Base-by-base conservation (phyloP, 2,888 invertebrate genomes). In the Drosophila greeni region DNA sequence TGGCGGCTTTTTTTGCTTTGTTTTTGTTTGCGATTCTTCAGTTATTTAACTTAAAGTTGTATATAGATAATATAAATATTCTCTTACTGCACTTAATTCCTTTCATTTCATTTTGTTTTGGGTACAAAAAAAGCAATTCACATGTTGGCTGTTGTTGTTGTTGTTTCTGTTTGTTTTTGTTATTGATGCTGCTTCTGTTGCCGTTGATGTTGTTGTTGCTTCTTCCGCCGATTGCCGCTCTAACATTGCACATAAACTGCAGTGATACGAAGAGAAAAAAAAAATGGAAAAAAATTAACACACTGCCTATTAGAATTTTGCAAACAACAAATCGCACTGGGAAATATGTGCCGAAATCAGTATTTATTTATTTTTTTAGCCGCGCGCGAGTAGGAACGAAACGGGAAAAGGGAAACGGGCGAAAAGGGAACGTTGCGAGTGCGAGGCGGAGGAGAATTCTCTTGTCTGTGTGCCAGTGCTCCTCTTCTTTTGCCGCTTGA, bases 241-340 rank as follows among this genome's bases (percentile, higher is more conserved):
- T 58, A 65, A 68, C 75, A 80, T 77, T 84, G 72, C 74, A 82
- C 74, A 65, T 66, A 36, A 65, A 75, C 75, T 83, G 78, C 54
- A 66, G 82, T 54, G 65, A 70, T 65, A 70, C 60, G 62, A 31
- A 57, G 48, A 60, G 45, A 62, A 54, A 36, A 20, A 24, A 11
- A 36, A 29, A 40, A 9, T 3, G n/a, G n/a, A n/a, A 16, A 20
- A 42, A 42, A 16, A 42, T 42, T 24, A 42, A 42, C 11, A 16
- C 24, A 43, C 42, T 5, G 34, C 58, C 34, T 57, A 59, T 59
- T 59, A 36, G 59, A 45, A 20, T 53, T 26, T 53, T 36, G 55
- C 45, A 47, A 31, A 42, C 11, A 29, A 26, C 36, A 36, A 39
- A 23, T 62, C 60, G 29, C 43, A 18, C 26, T 3, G 31, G 4